Evolutionary conservation across 2,797 vertebrate species (phyloP), one percentile per base, ranked within the genome.

Genomic region (Pelochelys cantorii): DNA sequence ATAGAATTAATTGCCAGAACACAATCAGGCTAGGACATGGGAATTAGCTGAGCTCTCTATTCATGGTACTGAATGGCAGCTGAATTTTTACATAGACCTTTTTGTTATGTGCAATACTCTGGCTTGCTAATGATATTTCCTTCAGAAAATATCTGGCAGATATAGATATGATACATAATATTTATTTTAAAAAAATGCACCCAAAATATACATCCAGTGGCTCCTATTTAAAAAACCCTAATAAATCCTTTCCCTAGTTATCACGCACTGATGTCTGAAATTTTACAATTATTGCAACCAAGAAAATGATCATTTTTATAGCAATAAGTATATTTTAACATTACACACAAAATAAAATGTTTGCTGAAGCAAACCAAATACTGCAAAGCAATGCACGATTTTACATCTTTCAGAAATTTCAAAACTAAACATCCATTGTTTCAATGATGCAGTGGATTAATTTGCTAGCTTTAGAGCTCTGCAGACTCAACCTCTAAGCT

Each of bases 291-390:
- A 34, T n/a, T 87, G 55, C 20, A 91, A 71, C 31, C 3, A 65
- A 79, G 55, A 87, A 78, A 92, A 92, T 90, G 91, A 86, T 90
- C 85, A 55, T 25, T 89, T 68, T 75, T 90, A 79, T 20, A 88
- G 81, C 15, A 53, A 90, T 91, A 57, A 93, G 42, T 92, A 56
- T 52, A 6, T 78, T 92, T 79, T 2, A 74, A 93, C 55, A 92
- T 83, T 81, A 82, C 54, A 82, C 17, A 85, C 8, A 79, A 27
- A 87, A 29, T 34, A 80, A 90, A 54, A 25, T 82, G 37, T 81
- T 56, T 81, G 37, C 11, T 75, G 86, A 87, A 2, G 9, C 84
- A 27, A 56, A 71, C 52, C 31, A 65, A 57, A 54, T 37, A 37
- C 74, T 48, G 14, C 7, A 77, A 14, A 77, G 25, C 42, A 48